phyloP scores from a whole-genome alignment of 2,888 invertebrate species.

The Harpagoxenus sublaevis region DNA sequence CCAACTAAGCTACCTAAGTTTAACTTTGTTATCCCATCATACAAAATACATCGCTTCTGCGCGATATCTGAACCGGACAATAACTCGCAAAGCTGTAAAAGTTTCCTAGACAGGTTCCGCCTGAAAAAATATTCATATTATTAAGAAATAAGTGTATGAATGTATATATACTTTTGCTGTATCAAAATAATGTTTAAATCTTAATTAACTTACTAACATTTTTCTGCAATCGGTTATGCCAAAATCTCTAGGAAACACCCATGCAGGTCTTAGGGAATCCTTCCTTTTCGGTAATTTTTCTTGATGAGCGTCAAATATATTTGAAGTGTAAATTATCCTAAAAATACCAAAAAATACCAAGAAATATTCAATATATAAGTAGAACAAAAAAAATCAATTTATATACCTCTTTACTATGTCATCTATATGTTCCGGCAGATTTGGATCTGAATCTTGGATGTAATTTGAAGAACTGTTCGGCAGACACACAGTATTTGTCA shows the following conservation, averaged over 20 bases:
- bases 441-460: slow-evolving; percentile 86
- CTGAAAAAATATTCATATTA: slow-evolving; percentile 86
- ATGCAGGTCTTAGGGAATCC: slow-evolving; percentile 91
- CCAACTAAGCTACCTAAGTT: slow-evolving; percentile 83
- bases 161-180: slow-evolving; percentile 4
- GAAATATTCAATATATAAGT: neutral
- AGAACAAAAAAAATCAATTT: slow-evolving; percentile 22
- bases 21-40: slow-evolving; percentile 87
- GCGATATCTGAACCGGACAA: slow-evolving; percentile 86
- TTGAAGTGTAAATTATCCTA: slow-evolving; percentile 87
- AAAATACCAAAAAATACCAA: slow-evolving; percentile 16
- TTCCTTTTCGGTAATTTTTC: slow-evolving; percentile 91
- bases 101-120: slow-evolving; percentile 89
- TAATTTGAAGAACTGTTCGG: slow-evolving; percentile 89
- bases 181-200: slow-evolving; percentile 18
- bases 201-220: slow-evolving; percentile 87
- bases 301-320: slow-evolving; percentile 93
- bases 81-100: slow-evolving; percentile 91
- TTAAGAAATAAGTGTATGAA: slow-evolving; percentile 22
- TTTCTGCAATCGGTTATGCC: slow-evolving; percentile 91
- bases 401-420: slow-evolving; percentile 88
- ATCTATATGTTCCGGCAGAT: slow-evolving; percentile 86
- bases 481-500: slow-evolving; percentile 92
- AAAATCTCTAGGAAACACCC: slow-evolving; percentile 90
- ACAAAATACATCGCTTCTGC: slow-evolving; percentile 87